Evolutionary conservation across 2,888 invertebrate genomes (phyloP), one percentile per base, ranked within the genome.

Genomic region (Toxonevra muliebris): DNA sequence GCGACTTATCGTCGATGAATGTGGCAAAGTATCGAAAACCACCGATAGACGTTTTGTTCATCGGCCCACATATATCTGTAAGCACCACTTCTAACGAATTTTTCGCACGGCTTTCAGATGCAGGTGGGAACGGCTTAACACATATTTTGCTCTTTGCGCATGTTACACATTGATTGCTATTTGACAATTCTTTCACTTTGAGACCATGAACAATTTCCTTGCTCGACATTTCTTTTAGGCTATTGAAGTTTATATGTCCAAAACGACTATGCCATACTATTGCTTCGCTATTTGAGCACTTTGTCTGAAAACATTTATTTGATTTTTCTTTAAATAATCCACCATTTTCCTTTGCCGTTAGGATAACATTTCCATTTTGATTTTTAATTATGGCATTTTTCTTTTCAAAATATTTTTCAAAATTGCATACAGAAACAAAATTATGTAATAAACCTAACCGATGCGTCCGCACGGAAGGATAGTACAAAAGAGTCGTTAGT

Each of bases 1-100:
- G 62, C n/a, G 72, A 68, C 10, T 50, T 20, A 19, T 74, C 72
- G 30, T 74, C 71, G 30, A 74, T 74, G 61, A 72, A 70, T 3
- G 71, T 71, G n/a, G 71, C 15, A 19, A 71, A 53, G 52, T 74
- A 72, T 43, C 61, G 60, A 9, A 70, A 45, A 43, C 70, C 73
- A 52, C 70, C 71, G 57, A 61, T 30, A 3, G 74, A 73, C n/a
- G 10, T 17, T 54, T 30, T 66, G 17, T 67, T 64, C 5, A 74
- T 50, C 7, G 71, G 69, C 1, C 70, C 69, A 42, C 70, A 72
- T 17, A 72, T 50, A 41, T 71, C 71, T 1, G 68, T 66, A 53
- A 20, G 55, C 11, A 55, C 17, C 7, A 55, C 20, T 20, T 55
- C 55, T 55, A 55, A 20, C 12, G 30, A 15, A 9, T 20, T 30